Evolutionary conservation across 1,140 invertebrate genomes (phyloP).

Genomic region (Scaptomyza montana): DNA sequence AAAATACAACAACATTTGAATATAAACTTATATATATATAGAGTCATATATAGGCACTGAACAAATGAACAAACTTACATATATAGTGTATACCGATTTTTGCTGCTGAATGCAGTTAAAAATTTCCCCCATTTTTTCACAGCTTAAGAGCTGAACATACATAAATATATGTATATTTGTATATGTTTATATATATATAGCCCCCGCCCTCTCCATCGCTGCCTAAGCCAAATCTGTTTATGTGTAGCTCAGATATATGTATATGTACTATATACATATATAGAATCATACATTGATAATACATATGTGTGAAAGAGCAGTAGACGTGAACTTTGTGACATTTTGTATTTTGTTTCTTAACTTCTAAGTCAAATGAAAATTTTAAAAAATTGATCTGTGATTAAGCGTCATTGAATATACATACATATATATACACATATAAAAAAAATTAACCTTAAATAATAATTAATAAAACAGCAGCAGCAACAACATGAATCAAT

Average conservation of each 20-base stretch:
- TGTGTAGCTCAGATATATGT: constrained; percentile 34
- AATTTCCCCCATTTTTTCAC: constrained; percentile 13
- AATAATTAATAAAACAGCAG: constrained; percentile 21
- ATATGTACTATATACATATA: constrained; percentile 12
- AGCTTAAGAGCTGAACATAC: background rate
- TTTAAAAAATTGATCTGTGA: constrained; percentile 81
- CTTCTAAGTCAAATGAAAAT: constrained; percentile 80
- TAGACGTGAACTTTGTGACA: constrained; percentile 36
- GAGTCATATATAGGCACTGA: constrained; percentile 52
- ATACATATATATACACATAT: constrained; percentile 28
- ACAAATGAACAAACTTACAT: constrained; percentile 39
- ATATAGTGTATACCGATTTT: background rate
- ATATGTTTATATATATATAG: too few species aligned
- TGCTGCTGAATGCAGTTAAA: constrained; percentile 2
- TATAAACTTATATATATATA: constrained; percentile 23
- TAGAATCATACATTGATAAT: background rate
- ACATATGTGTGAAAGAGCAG: constrained; percentile 3
- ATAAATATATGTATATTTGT: background rate
- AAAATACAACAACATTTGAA: constrained; percentile 11
- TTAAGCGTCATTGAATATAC: constrained; percentile 81
- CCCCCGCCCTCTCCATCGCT: constrained; percentile 16
- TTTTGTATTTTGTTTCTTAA: constrained; percentile 75
- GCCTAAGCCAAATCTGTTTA: constrained; percentile 47
- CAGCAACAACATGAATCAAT: constrained; percentile 41
- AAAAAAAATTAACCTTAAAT: constrained; percentile 37